Percentiles rank a stretch among this genome's conserved stretches.
These are phyloP conservation scores for Microplitis demolitor DNA, from an alignment of 1,140 invertebrate species.

Conservation along the genomic window DNA sequence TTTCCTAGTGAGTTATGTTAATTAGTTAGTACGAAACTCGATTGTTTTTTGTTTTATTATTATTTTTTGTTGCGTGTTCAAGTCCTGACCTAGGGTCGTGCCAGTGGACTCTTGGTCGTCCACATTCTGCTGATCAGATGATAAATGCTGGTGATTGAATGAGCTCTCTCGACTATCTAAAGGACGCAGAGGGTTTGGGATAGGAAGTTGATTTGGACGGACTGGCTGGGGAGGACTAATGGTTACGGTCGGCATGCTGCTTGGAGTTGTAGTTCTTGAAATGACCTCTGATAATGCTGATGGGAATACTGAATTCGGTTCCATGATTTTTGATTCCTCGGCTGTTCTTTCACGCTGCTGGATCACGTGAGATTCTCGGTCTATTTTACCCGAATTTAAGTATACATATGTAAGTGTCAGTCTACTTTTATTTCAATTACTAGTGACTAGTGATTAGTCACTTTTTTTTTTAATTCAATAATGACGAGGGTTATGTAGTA, in stretches of 20 bases:
- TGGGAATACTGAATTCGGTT: conserved; percentile 29
- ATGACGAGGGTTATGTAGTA: too few relatives aligned
- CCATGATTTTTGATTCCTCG: conserved; percentile 21
- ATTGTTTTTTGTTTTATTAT: background rate
- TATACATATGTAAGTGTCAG: background rate
- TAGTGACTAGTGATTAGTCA: too few relatives aligned
- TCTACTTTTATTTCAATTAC: conserved; percentile 1
- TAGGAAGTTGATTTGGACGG: conserved; percentile 48
- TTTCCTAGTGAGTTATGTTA: conserved; percentile 5
- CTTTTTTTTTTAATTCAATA: too few relatives aligned
- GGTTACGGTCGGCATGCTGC: conserved; percentile 34
- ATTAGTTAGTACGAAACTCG: conserved; percentile 3
- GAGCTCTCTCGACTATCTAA: conserved; percentile 27
- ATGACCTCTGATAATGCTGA: conserved; percentile 28
- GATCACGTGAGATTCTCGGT: conserved; percentile 22
- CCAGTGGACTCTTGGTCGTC: conserved; percentile 15
- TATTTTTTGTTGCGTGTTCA: background rate
- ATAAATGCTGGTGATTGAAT: conserved; percentile 25
- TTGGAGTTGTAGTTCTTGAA: conserved; percentile 33
- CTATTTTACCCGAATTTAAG: conserved; percentile 20
- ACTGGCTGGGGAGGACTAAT: conserved; percentile 48
- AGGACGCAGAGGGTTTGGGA: conserved; percentile 48
- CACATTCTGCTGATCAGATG: conserved; percentile 7
- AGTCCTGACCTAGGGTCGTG: conserved; percentile 27
- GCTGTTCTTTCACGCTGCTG: conserved; percentile 4